Evolutionary conservation across 1,140 invertebrate species (phyloP).

Genomic region (Aphis craccivora): DNA sequence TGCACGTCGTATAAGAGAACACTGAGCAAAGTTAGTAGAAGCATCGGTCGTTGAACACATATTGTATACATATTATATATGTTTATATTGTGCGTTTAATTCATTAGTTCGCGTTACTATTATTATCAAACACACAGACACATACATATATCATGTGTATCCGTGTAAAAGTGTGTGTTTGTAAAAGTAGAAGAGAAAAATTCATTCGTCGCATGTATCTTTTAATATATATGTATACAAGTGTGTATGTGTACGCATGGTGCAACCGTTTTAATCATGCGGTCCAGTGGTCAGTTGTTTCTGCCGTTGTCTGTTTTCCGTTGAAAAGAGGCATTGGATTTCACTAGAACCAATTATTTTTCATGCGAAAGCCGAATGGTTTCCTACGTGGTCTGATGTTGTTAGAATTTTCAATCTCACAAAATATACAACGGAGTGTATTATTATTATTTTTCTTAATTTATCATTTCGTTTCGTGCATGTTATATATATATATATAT

Average conservation of each 20-base stretch:
- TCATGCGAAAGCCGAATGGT: background rate
- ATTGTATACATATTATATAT: background rate
- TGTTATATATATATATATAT: background rate
- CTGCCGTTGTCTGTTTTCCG: background rate
- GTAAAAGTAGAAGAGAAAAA: constrained; percentile 10
- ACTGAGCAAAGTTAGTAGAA: background rate
- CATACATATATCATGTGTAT: background rate
- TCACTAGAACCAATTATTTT: background rate
- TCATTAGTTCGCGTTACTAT: constrained; percentile 18
- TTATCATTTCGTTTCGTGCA: background rate
- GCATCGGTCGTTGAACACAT: background rate
- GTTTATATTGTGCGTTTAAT: constrained; percentile 13
- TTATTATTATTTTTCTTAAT: too few relatives aligned
- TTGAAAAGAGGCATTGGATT: background rate
- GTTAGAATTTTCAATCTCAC: background rate
- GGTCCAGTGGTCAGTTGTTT: constrained; percentile 35
- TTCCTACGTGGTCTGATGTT: background rate
- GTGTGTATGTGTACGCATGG: background rate
- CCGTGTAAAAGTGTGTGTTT: background rate
- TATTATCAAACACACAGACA: constrained; percentile 15
- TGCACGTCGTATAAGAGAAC: background rate
- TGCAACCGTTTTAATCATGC: constrained; percentile 19
- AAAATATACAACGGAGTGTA: background rate
- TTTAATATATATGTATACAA: background rate
- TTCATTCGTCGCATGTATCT: background rate